Evolutionary conservation across 2,888 invertebrate genomes (phyloP).

Genomic region (Campopleginae sp.): DNA sequence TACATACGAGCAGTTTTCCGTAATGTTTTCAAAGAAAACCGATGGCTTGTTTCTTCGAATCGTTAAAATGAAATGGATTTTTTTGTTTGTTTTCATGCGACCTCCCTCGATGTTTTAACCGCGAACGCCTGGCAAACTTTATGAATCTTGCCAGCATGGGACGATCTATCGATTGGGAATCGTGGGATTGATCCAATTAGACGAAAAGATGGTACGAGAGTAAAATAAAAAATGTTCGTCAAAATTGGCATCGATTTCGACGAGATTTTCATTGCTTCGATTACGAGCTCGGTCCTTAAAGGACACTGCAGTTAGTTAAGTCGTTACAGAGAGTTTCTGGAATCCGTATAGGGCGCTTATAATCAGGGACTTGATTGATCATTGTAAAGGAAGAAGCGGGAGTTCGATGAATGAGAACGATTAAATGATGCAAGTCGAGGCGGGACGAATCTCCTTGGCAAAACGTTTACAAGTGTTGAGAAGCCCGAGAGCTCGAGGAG

Average conservation of each 20-base stretch:
- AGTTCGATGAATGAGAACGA: slow-evolving; percentile 13
- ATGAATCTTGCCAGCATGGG: neutral
- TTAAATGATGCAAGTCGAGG: neutral
- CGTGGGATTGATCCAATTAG: neutral
- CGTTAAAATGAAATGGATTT: neutral
- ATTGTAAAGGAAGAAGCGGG: neutral
- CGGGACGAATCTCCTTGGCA: slow-evolving; percentile 7
- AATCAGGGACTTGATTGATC: slow-evolving; percentile 2
- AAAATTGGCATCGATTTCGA: neutral
- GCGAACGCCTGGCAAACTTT: too few species aligned
- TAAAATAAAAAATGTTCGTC: slow-evolving; percentile 11
- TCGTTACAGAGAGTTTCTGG: neutral
- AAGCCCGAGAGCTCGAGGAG: neutral
- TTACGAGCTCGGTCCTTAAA: neutral
- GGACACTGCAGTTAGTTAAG: neutral
- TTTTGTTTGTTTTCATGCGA: neutral
- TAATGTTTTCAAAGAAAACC: slow-evolving; percentile 20
- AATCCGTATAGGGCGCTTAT: neutral
- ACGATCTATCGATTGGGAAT: neutral
- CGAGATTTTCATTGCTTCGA: neutral
- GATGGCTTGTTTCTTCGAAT: neutral
- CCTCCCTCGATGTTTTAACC: too few species aligned
- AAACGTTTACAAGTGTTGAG: slow-evolving; percentile 34
- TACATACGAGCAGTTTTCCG: slow-evolving; percentile 14
- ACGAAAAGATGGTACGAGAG: neutral